These are phyloP conservation scores for Rhagoletis pomonella DNA, from an alignment of 1,140 invertebrate genomes.

Conservation along the genomic window DNA sequence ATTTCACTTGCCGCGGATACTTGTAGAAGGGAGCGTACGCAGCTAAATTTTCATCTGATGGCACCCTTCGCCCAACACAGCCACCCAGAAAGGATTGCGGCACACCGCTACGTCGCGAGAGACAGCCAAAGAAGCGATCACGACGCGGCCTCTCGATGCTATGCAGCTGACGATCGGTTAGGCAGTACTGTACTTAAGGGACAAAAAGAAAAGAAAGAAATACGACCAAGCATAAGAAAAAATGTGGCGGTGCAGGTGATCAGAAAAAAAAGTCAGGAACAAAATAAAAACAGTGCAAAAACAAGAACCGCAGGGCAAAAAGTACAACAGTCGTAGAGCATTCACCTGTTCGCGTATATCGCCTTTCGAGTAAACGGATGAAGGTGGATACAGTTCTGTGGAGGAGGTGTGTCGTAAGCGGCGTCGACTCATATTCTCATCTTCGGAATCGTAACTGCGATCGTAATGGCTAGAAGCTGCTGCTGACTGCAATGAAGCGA, in stretches of 20 bases:
- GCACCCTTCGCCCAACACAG: constrained; percentile 86
- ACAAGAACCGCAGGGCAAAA: not conserved
- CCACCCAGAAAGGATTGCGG: constrained; percentile 84
- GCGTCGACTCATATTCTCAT: constrained; percentile 80
- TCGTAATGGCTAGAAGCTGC: constrained; percentile 80
- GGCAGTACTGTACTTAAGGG: constrained; percentile 85
- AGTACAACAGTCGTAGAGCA: not conserved
- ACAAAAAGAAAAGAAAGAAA: not conserved
- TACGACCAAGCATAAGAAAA: not conserved
- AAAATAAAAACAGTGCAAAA: not conserved
- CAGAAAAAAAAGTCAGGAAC: not conserved
- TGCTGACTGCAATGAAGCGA: constrained; percentile 73
- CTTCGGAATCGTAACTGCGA: constrained; percentile 82
- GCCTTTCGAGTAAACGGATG: constrained; percentile 90
- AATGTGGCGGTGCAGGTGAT: not conserved
- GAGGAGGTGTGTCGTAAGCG: constrained; percentile 76
- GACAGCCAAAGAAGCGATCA: constrained; percentile 87
- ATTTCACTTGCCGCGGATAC: constrained; percentile 78
- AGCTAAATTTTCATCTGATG: constrained; percentile 89
- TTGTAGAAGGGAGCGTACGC: constrained; percentile 84
- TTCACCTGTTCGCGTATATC: constrained; percentile 83
- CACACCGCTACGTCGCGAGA: constrained; percentile 77
- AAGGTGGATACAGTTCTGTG: constrained; percentile 75
- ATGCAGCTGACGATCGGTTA: constrained; percentile 90
- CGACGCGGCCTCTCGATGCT: constrained; percentile 85